phyloP scores from a whole-genome alignment of 64 coral and sea anemone species.

The Trachythela sp. region DNA sequence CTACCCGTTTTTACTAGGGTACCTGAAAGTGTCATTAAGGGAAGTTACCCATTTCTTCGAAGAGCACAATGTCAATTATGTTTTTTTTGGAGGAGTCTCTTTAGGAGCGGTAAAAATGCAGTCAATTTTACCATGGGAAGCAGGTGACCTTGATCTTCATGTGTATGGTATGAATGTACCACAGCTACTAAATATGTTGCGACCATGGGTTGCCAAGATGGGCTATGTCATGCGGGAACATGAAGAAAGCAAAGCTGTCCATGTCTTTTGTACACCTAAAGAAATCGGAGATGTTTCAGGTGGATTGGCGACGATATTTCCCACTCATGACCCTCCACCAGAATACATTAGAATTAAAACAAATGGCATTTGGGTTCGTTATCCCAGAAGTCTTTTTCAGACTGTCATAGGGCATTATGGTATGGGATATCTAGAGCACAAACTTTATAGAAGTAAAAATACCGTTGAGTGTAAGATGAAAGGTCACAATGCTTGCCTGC shows the following conservation, averaged over 20 bases:
- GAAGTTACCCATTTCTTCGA: background rate
- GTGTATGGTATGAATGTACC: background rate
- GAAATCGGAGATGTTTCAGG: background rate
- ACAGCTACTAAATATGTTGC: background rate
- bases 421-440: background rate
- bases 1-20: background rate
- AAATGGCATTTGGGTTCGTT: background rate
- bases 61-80: background rate
- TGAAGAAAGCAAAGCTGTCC: background rate
- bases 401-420: background rate
- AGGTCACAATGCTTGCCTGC: slow-evolving; percentile 18
- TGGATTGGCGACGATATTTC: background rate
- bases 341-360: background rate
- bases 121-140: background rate
- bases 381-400: background rate
- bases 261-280: background rate
- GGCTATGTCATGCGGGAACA: background rate
- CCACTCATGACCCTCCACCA: background rate
- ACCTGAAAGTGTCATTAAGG: background rate
- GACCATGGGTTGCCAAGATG: background rate
- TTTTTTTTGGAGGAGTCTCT: background rate
- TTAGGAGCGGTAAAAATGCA: slow-evolving; percentile 7
- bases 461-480: background rate
- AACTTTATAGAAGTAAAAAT: background rate
- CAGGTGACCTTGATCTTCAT: background rate